Evolutionary conservation across 2,113 vertebrate species (phyloP), one percentile per base, ranked within the genome.

Genomic region (Dryoscopus gambensis): DNA sequence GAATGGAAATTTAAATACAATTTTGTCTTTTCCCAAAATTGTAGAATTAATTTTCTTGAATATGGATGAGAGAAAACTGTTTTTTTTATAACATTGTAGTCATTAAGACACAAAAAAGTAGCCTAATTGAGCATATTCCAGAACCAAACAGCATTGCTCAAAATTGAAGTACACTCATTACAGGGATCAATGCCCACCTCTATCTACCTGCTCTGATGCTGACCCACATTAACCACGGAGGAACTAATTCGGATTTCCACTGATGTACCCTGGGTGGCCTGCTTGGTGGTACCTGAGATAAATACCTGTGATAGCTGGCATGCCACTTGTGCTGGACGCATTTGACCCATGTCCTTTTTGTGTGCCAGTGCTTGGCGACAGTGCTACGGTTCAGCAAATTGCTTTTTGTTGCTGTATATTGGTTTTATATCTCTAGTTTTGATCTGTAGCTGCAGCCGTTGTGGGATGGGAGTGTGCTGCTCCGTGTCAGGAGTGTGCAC

Each of bases 401-500:
- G 65, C 17, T 60, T 81, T 68, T 63, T n/a, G 46, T 78, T 88
- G 25, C 35, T 90, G 0, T 77, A 5, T 50, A 10, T 76, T 80
- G 39, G 53, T 15, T 80, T 94, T 30, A 0, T 86, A 73, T 70
- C 39, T 35, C 33, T 50, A 11, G 52, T 71, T 91, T 55, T 83
- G 64, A 64, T 90, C 65, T 35, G 59, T 78, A 84, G 52, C 33
- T 84, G 56, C 55, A 67, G 49, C 67, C 0, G 0, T 5, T 88
- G 63, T 39, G 80, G 68, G 55, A 63, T 40, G 63, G 88, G 55
- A 92, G 31, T 2, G 4, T 50, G 40, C 62, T 9, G 20, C 47
- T 63, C 47, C 0, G 0, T 10, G 25, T 40, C 3, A 1, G 68
- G 69, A 93, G 53, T 2, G 9, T 44, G 44, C 39, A 5, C 0